A percentile compares a stretch with the other conserved stretches of the same genome.
Conservation (phyloP, 2,113 vertebrate genomes). For the Takifugu bimaculatus region DNA sequence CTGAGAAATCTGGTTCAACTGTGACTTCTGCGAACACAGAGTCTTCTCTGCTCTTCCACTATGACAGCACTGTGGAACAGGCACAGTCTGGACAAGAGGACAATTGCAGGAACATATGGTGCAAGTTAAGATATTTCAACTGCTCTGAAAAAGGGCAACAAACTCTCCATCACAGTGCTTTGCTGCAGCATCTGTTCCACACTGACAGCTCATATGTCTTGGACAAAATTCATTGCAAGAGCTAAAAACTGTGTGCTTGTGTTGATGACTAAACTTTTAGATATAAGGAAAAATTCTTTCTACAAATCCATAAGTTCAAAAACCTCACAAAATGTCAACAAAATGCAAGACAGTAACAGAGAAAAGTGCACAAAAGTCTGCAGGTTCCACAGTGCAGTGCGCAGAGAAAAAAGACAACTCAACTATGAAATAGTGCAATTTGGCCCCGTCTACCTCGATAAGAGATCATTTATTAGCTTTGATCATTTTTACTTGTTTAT, state of each 20-base stretch:
- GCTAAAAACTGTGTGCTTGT: not conserved
- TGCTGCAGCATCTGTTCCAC: constrained; percentile 19
- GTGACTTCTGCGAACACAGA: not conserved
- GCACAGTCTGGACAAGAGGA: not conserved
- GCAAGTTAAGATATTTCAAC: not conserved
- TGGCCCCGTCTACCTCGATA: too few relatives aligned
- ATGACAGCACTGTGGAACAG: not conserved
- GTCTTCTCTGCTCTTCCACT: not conserved
- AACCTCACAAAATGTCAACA: too few relatives aligned
- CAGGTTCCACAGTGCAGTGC: too few relatives aligned
- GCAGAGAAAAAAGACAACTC: too few relatives aligned
- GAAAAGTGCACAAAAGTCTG: too few relatives aligned
- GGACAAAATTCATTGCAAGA: not conserved
- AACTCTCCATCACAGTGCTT: not conserved
- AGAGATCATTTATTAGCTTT: too few relatives aligned
- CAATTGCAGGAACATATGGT: constrained; percentile 5
- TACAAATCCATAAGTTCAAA: too few relatives aligned
- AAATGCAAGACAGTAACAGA: too few relatives aligned
- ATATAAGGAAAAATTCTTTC: not conserved
- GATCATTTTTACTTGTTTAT: too few relatives aligned
- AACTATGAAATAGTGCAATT: too few relatives aligned
- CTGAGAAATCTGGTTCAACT: constrained; percentile 19
- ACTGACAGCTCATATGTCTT: not conserved
- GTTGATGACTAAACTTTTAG: not conserved
- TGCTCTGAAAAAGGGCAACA: not conserved